Percentiles rank a stretch among this genome's conserved stretches.
phyloP scores from a whole-genome alignment of 1,140 invertebrate species.

The Drosophila parabipectinata region DNA sequence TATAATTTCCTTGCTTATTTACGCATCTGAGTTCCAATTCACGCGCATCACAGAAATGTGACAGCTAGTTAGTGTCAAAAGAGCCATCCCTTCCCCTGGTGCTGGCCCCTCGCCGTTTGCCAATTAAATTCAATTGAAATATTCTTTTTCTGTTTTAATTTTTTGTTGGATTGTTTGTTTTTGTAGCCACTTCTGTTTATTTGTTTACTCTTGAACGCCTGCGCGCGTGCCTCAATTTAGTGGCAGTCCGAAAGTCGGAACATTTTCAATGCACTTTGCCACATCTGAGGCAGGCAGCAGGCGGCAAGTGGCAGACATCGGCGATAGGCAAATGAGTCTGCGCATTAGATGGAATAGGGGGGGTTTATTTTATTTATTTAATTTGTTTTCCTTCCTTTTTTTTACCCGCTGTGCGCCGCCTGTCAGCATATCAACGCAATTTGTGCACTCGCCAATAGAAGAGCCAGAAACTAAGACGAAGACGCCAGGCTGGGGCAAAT shows the following conservation, averaged over 20 bases:
- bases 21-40: slow-evolving; percentile 59
- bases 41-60: slow-evolving; percentile 74
- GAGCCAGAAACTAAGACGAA: slow-evolving; percentile 57
- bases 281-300: slow-evolving; percentile 1
- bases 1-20: slow-evolving; percentile 31
- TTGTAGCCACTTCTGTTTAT: slow-evolving; percentile 47
- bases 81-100: slow-evolving; percentile 1
- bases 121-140: slow-evolving; percentile 82
- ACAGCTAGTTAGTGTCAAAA: slow-evolving; percentile 71
- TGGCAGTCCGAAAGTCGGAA: slow-evolving; percentile 24
- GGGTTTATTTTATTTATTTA: slow-evolving; percentile 4
- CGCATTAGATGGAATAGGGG: slow-evolving; percentile 52
- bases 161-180: slow-evolving; percentile 21
- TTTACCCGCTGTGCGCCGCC: slow-evolving; percentile 65
- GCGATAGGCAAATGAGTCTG: slow-evolving; percentile 79
- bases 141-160: slow-evolving; percentile 27
- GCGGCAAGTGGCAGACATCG: neutral
- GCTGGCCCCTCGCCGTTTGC: slow-evolving; percentile 31
- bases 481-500: slow-evolving; percentile 54
- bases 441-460: slow-evolving; percentile 79
- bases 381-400: slow-evolving; percentile 10
- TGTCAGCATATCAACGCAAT: slow-evolving; percentile 82
- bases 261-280: slow-evolving; percentile 62
- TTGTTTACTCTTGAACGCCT: slow-evolving; percentile 65
- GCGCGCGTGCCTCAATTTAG: slow-evolving; percentile 81